Conservation (phyloP, 2,888 invertebrate genomes). For the Crepidodera aurea region DNA sequence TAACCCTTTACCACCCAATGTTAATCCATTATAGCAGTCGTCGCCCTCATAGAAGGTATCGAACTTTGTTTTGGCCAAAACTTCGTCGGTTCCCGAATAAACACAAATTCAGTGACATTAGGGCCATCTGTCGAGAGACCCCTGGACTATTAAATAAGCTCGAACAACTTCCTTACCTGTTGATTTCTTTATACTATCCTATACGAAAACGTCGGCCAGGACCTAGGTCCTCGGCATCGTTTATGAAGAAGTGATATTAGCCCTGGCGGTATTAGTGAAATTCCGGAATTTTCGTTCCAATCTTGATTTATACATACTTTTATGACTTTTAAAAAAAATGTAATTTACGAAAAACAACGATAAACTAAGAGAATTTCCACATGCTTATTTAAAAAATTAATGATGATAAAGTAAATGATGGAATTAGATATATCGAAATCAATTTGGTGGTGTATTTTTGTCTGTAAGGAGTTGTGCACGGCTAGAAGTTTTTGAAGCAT, state of each 20-base stretch:
- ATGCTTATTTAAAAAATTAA: too few relatives aligned
- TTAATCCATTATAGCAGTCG: not conserved
- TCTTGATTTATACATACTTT: too few relatives aligned
- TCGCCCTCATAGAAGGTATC: not conserved
- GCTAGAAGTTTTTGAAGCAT: too few relatives aligned
- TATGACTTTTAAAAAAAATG: too few relatives aligned
- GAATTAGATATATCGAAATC: too few relatives aligned
- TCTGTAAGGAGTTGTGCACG: too few relatives aligned
- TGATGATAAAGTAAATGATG: too few relatives aligned
- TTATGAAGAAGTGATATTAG: not conserved
- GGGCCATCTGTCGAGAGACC: constrained; percentile 58
- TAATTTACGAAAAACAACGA: too few relatives aligned
- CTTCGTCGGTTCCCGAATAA: constrained; percentile 6
- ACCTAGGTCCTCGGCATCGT: not conserved
- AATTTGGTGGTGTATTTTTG: too few relatives aligned
- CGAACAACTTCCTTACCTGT: constrained; percentile 55
- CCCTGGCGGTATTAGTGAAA: not conserved
- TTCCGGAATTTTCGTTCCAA: too few relatives aligned
- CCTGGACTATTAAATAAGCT: constrained; percentile 52
- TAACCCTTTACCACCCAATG: constrained; percentile 1
- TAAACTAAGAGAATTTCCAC: too few relatives aligned
- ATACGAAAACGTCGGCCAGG: constrained; percentile 34
- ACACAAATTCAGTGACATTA: constrained; percentile 48
- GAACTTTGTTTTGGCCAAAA: not conserved
- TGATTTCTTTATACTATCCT: constrained; percentile 46